Conservation (phyloP, 2,113 vertebrate species). For the Psilopsiagon aymara region DNA sequence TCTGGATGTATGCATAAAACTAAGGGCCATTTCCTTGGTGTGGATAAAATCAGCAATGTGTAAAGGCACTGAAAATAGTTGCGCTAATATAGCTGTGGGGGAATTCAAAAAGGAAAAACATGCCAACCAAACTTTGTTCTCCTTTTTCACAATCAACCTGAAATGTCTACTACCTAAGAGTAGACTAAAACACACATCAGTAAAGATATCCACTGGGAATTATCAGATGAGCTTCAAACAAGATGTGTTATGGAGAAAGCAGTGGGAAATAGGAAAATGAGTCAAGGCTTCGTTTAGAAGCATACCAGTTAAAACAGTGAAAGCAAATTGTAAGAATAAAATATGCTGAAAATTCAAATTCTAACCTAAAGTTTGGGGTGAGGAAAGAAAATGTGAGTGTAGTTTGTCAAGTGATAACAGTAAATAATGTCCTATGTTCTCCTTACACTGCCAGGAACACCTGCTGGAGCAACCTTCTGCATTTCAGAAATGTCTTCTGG, state of each 20-base stretch:
- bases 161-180: not conserved
- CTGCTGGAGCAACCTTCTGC: not conserved
- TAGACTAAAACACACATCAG: not conserved
- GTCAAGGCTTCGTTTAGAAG: not conserved
- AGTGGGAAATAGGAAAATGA: not conserved
- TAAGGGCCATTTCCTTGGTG: not conserved
- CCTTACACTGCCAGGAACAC: not conserved
- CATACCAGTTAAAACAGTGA: not conserved
- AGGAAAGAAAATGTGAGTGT: not conserved
- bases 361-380: not conserved
- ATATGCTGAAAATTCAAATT: not conserved
- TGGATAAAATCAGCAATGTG: not conserved
- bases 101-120: accelerated
- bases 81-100: not conserved
- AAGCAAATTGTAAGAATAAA: not conserved
- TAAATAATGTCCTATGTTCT: not conserved
- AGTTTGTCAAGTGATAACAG: not conserved
- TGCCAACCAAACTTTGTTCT: not conserved
- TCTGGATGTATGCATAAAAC: not conserved
- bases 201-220: not conserved
- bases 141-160: not conserved
- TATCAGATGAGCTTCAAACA: not conserved
- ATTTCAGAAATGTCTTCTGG: not conserved
- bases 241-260: not conserved
- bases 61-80: not conserved